Percentiles rank a stretch among this genome's conserved stretches.
These are phyloP conservation scores for Hipposideros larvatus DNA, from an alignment of 2,797 vertebrate genomes.

Conservation along the genomic window DNA sequence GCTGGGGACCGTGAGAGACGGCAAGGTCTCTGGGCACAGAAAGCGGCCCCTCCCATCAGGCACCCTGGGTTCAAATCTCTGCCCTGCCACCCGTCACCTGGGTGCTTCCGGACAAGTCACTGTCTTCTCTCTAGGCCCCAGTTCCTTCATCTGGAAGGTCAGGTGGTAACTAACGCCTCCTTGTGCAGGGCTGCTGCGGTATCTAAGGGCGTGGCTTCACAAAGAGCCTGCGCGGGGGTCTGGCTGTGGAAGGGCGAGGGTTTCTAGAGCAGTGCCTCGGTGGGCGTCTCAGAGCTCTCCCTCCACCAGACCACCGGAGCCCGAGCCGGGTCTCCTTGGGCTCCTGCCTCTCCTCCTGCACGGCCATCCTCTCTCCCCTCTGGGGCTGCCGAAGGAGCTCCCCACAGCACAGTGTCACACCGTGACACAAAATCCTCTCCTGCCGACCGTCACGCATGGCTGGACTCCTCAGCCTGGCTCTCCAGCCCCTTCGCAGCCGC, in stretches of 20 bases:
- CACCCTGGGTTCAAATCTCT: background rate
- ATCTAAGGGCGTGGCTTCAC: rapidly evolving
- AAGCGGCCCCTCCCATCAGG: background rate
- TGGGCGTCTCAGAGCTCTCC: background rate
- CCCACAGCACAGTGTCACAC: too few species aligned
- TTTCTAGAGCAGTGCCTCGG: background rate
- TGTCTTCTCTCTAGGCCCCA: background rate
- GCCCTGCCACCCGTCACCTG: too few species aligned
- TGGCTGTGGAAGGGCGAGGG: too few species aligned
- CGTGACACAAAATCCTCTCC: background rate
- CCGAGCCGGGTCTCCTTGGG: background rate
- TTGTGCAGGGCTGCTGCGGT: background rate
- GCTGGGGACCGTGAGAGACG: background rate
- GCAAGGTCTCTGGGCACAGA: background rate
- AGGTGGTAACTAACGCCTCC: rapidly evolving
- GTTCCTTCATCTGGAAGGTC: background rate
- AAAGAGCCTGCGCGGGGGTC: background rate
- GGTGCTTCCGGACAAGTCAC: background rate
- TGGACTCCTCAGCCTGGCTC: background rate
- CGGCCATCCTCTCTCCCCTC: background rate
- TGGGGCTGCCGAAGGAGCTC: background rate
- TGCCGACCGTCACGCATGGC: background rate
- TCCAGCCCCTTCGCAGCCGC: rapidly evolving
- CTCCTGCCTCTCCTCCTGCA: background rate
- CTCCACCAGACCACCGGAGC: background rate